Conservation (phyloP, 2,797 vertebrate genomes). For the Micropoecilia bifurca region DNA sequence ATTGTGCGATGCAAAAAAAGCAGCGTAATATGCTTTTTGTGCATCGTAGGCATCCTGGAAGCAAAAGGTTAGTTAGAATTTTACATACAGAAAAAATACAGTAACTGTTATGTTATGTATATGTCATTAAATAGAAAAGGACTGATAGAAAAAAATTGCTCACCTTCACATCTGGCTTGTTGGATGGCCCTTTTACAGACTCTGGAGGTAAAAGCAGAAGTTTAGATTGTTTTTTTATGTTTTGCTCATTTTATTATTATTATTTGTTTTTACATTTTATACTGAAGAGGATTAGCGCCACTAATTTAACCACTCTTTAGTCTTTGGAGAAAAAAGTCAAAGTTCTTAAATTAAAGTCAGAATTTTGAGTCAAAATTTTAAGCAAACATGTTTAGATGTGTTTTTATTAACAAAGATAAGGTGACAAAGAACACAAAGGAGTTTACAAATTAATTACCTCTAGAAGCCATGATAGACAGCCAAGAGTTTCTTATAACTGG, state of each 20-base stretch:
- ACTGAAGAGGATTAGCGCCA: too few species aligned
- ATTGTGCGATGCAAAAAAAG: not conserved
- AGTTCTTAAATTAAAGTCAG: too few species aligned
- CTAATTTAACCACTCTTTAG: too few species aligned
- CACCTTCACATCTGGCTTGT: not conserved
- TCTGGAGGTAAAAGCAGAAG: not conserved
- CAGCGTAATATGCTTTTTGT: conserved; percentile 10
- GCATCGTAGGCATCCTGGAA: not conserved
- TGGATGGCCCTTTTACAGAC: not conserved
- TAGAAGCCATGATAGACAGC: not conserved
- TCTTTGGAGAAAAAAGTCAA: too few species aligned
- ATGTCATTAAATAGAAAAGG: not conserved
- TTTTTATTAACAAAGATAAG: not conserved
- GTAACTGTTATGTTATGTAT: not conserved
- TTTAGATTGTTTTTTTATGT: not conserved
- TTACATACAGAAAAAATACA: rapidly evolving
- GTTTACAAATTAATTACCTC: not conserved
- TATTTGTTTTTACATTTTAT: too few species aligned
- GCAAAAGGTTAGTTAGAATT: not conserved
- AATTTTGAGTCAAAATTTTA: too few species aligned
- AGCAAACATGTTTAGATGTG: not conserved
- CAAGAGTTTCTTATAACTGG: not conserved
- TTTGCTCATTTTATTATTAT: too few species aligned
- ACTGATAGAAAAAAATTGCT: not conserved
- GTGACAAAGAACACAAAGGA: not conserved